These are phyloP conservation scores for Ditula angustiorana DNA, from an alignment of 2,888 invertebrate species.

Conservation along the genomic window DNA sequence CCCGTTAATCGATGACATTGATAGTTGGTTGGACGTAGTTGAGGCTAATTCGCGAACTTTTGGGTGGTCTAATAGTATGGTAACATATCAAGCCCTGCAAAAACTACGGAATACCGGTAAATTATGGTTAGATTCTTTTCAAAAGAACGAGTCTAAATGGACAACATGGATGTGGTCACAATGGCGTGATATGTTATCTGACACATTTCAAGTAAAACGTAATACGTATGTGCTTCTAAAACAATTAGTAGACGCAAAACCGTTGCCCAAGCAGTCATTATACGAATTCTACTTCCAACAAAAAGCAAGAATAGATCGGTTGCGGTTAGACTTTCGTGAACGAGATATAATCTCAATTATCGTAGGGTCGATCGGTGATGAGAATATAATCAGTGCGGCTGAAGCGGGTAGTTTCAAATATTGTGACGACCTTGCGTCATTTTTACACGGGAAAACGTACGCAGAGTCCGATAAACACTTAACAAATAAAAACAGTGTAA, in stretches of 20 bases:
- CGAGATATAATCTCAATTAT: neutral
- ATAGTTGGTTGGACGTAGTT: conserved; percentile 9
- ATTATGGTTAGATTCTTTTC: neutral
- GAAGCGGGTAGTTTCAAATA: neutral
- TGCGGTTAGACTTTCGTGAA: neutral
- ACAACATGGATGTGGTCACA: neutral
- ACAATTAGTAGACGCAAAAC: neutral
- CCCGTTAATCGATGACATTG: too few relatives aligned
- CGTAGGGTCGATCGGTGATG: neutral
- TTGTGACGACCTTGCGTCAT: neutral
- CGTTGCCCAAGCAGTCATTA: neutral
- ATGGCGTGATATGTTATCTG: neutral
- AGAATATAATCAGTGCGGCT: neutral
- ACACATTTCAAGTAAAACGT: neutral
- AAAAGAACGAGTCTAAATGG: neutral
- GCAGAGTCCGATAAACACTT: neutral
- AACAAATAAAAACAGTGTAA: neutral
- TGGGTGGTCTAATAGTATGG: conserved; percentile 2
- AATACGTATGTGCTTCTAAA: neutral
- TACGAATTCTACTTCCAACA: too few relatives aligned
- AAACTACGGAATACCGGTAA: conserved; percentile 1
- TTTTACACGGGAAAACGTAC: too few relatives aligned
- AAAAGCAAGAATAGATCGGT: neutral
- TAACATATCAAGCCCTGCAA: conserved; percentile 10
- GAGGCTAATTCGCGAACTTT: conserved; percentile 3